A percentile compares a stretch with the other conserved stretches of the same genome.
Conservation (phyloP, 2,797 vertebrate species). For the Cossypha dichroa region DNA sequence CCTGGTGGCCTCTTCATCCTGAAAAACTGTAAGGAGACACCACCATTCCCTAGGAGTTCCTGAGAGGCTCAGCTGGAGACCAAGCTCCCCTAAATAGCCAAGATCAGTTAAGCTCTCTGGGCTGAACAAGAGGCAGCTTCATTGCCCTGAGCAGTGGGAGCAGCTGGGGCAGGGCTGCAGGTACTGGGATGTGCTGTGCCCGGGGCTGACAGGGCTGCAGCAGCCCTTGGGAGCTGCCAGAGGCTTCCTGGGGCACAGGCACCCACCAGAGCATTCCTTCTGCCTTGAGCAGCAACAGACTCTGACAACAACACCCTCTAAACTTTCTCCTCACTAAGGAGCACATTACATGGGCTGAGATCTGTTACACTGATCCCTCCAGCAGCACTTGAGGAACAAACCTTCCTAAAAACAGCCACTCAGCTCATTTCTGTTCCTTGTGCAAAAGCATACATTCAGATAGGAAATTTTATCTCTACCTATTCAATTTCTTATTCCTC, state of each 20-base stretch:
- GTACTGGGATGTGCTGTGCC: accelerated
- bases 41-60: not conserved
- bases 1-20: not conserved
- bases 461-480: not conserved
- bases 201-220: not conserved
- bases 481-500: not conserved
- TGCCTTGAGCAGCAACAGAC: not conserved
- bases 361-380: not conserved
- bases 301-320: not conserved
- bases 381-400: not conserved
- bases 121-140: not conserved
- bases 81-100: not conserved
- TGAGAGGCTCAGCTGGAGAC: not conserved
- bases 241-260: not conserved
- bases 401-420: not conserved
- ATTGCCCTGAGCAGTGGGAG: not conserved
- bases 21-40: not conserved
- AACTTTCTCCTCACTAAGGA: not conserved
- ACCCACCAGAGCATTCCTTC: not conserved
- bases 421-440: not conserved
- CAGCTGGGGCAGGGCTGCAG: not conserved
- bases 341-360: accelerated
- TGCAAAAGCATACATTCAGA: not conserved
- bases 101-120: not conserved
- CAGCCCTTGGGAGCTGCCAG: not conserved